These are phyloP conservation scores for Phylloscopus trochilus DNA, from an alignment of 2,113 vertebrate species.

Conservation along the genomic window DNA sequence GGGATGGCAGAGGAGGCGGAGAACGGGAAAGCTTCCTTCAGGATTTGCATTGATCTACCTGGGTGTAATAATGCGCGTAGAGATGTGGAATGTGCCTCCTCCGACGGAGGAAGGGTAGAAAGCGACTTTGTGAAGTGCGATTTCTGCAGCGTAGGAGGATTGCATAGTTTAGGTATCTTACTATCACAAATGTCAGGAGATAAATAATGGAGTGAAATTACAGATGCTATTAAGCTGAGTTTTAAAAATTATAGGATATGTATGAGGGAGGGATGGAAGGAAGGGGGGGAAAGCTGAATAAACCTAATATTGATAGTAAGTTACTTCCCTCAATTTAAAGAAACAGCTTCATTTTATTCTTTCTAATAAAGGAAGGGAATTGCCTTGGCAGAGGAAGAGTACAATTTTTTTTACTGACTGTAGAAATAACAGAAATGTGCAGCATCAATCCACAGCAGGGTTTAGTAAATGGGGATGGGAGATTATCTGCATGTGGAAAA, in stretches of 20 bases:
- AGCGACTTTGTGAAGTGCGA: not conserved
- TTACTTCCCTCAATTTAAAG: not conserved
- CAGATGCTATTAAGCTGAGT: not conserved
- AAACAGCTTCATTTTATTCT: not conserved
- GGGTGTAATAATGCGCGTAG: not conserved
- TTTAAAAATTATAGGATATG: not conserved
- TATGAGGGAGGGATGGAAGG: not conserved
- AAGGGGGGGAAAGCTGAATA: not conserved
- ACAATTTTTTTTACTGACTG: not conserved
- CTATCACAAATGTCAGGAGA: not conserved
- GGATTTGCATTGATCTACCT: not conserved
- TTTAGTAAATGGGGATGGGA: not conserved
- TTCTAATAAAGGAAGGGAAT: not conserved
- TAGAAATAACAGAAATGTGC: not conserved
- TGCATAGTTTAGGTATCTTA: not conserved
- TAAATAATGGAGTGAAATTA: constrained; percentile 9
- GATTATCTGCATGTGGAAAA: not conserved
- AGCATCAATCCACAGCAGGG: not conserved
- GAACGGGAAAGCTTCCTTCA: not conserved
- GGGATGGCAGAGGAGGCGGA: not conserved
- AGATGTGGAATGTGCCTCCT: not conserved
- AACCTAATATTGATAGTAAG: not conserved
- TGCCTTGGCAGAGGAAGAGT: not conserved
- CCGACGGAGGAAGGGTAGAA: not conserved
- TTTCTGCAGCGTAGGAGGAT: not conserved